Evolutionary conservation across 2,888 invertebrate genomes (phyloP), one percentile per base, ranked within the genome.

Genomic region (Lingula anatina): DNA sequence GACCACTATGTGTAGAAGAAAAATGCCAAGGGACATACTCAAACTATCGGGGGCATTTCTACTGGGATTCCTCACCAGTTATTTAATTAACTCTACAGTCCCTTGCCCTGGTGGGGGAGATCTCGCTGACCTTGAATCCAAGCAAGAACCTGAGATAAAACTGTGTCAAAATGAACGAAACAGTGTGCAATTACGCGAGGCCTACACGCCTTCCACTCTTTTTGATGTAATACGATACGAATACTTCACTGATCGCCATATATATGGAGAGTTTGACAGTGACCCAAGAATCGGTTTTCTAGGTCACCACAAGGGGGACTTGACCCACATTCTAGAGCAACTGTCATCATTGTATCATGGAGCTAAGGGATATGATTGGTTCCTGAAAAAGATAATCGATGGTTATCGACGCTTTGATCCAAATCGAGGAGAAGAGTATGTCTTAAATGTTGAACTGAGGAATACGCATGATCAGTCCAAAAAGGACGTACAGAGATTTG

Each of bases 331-430:
- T 15, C 20, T 54, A 7, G 26, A 39, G 5, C 57, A 57, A 31
- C 20, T 47, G 1, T n/a, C 48, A 41, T 23, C 50, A 4, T 36
- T 55, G 20, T 47, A 46, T 25, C 50, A 55, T 37, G 48, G 52
- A 12, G 47, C 26, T 1, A 47, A 42, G 24, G 35, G 24, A 18
- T 7, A 47, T 1, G 35, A 44, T 2, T 44, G 44, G 44, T 23
- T 15, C 5, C 23, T 46, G 28, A 25, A 37, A 36, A 39, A 38
- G 21, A n/a, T 53, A 7, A 27, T 53, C n/a, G 41, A 53, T 31
- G 51, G 48, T 4, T 57, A 57, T 44, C 42, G 53, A 2, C 44
- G 57, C 21, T 31, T 51, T 15, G 57, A 57, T 42, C 54, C 57
- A 0, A 44, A 54, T 18, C 26, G 57, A 12, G 57, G 57, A 3